These are phyloP conservation scores for Amblyraja radiata DNA, from an alignment of 2,797 vertebrate genomes.

Conservation along the genomic window DNA sequence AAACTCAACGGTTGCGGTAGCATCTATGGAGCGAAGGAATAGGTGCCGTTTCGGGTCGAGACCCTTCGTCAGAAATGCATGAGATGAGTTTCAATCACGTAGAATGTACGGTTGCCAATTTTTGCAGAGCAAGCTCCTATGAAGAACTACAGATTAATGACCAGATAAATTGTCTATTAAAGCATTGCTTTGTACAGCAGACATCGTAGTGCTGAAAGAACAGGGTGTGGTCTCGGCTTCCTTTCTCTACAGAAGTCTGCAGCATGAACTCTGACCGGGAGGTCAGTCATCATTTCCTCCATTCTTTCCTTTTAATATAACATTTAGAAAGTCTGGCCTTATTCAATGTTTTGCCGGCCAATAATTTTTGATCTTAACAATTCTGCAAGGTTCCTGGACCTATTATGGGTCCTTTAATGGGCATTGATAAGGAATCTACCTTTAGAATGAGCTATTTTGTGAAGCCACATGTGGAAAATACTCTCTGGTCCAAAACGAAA, in stretches of 20 bases:
- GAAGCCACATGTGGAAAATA: neutral
- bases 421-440: too few relatives aligned
- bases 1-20: too few relatives aligned
- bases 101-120: neutral
- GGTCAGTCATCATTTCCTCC: neutral
- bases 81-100: neutral
- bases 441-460: neutral
- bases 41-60: too few relatives aligned
- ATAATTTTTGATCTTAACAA: neutral
- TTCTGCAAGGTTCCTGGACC: neutral
- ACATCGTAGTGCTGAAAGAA: neutral
- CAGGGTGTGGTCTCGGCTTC: neutral
- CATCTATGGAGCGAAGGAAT: too few relatives aligned
- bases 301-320: neutral
- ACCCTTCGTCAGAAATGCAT: too few relatives aligned
- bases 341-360: neutral
- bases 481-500: neutral
- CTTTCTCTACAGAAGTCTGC: neutral
- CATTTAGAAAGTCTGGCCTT: neutral
- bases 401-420: neutral
- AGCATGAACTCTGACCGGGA: neutral
- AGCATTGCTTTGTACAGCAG: too few relatives aligned
- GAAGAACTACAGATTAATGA: neutral
- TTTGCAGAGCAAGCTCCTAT: neutral
- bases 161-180: neutral